Conservation (phyloP, 2,797 vertebrate genomes). For the Brachyalestes nurse region DNA sequence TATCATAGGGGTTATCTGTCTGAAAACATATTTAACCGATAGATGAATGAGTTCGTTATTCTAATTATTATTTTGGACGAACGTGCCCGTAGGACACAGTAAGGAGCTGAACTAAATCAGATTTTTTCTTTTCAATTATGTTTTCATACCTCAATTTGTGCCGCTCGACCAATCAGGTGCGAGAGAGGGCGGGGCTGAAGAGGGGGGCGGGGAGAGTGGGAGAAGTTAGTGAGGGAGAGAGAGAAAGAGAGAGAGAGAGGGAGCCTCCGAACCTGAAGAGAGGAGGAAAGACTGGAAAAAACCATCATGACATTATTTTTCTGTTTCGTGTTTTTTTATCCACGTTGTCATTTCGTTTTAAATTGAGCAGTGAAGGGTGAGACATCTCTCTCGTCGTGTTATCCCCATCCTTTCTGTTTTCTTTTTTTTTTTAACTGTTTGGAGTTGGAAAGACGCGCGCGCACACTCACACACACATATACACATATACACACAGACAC, state of each 20-base stretch:
- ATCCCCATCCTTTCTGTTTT: background rate
- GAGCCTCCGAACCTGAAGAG: slow-evolving; percentile 58
- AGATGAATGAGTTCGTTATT: no score
- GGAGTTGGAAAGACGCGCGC: background rate
- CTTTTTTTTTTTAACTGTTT: background rate
- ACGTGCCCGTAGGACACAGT: background rate
- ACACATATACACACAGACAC: no score
- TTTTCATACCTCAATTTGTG: slow-evolving; percentile 65
- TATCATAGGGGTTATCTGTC: no score
- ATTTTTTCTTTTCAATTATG: slow-evolving; percentile 13
- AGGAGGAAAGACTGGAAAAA: slow-evolving; percentile 54
- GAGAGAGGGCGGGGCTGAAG: slow-evolving; percentile 65
- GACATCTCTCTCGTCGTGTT: background rate
- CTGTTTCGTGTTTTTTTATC: slow-evolving; percentile 16
- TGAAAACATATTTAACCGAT: no score
- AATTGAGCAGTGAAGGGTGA: background rate
- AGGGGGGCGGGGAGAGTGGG: slow-evolving; percentile 59
- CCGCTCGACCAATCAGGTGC: slow-evolving; percentile 73
- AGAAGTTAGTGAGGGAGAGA: slow-evolving; percentile 58
- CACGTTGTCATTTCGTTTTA: background rate
- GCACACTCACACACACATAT: no score
- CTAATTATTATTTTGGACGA: no score
- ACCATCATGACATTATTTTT: slow-evolving; percentile 36
- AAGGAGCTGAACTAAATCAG: background rate
- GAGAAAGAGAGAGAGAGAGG: slow-evolving; percentile 50